Conservation (phyloP, 2,888 invertebrate species). For the Parnassius mnemosyne region DNA sequence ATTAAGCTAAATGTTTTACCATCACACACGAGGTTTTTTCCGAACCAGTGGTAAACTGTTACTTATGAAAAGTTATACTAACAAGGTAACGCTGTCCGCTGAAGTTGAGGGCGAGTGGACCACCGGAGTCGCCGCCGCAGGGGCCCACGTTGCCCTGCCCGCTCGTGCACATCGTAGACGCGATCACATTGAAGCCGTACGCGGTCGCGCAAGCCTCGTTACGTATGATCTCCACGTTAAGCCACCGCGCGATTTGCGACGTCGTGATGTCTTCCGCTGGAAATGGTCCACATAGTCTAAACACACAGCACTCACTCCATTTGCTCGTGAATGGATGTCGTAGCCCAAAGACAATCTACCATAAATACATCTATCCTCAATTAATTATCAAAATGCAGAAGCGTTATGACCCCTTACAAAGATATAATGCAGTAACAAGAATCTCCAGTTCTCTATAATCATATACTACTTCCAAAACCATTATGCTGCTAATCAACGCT, state of each 20-base stretch:
- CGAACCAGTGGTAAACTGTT: too few relatives aligned
- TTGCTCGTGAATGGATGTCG: too few relatives aligned
- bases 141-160: slow-evolving; percentile 22
- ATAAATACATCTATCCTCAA: too few relatives aligned
- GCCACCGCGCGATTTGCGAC: slow-evolving; percentile 41
- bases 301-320: not conserved
- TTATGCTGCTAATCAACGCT: too few relatives aligned
- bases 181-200: slow-evolving; percentile 24
- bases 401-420: too few relatives aligned
- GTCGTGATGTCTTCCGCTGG: slow-evolving; percentile 21
- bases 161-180: slow-evolving; percentile 36
- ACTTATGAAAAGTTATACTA: not conserved
- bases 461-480: too few relatives aligned
- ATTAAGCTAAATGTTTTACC: too few relatives aligned
- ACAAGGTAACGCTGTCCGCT: slow-evolving; percentile 30
- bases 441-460: too few relatives aligned
- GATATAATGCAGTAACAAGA: too few relatives aligned
- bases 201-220: slow-evolving; percentile 28
- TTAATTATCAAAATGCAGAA: too few relatives aligned
- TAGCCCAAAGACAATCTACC: too few relatives aligned
- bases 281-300: not conserved
- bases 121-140: slow-evolving; percentile 29
- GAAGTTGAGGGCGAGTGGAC: slow-evolving; percentile 30
- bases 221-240: slow-evolving; percentile 41
- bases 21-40: too few relatives aligned